A percentile compares a stretch with the other conserved stretches of the same genome.
Evolutionary conservation across 2,888 invertebrate genomes (phyloP).

Genomic region (Nymphalis c-album): DNA sequence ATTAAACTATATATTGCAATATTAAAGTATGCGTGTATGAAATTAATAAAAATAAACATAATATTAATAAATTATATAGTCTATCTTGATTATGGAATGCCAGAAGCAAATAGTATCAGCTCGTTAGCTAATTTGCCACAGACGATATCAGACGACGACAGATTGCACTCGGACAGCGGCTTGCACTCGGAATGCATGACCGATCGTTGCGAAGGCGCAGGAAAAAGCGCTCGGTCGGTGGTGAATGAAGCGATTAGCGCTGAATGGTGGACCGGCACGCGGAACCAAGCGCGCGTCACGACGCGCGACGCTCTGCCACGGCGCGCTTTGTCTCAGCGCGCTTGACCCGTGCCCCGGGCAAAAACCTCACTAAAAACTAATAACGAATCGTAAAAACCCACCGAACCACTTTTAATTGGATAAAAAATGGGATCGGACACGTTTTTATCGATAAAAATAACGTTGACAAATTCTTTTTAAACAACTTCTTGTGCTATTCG

Average conservation of each 20-base stretch:
- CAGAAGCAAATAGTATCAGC: constrained; percentile 20
- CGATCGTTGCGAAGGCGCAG: constrained; percentile 57
- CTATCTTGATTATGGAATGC: constrained; percentile 15
- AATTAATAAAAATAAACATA: neutral
- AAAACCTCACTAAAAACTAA: constrained; percentile 67
- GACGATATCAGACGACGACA: constrained; percentile 50
- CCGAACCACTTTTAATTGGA: constrained; percentile 65
- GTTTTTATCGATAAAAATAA: constrained; percentile 52
- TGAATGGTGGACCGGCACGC: constrained; percentile 76
- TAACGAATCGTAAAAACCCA: constrained; percentile 56
- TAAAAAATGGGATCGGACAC: constrained; percentile 60
- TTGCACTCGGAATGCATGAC: constrained; percentile 74
- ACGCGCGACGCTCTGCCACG: constrained; percentile 57
- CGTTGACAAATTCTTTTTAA: constrained; percentile 35
- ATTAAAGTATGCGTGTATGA: neutral
- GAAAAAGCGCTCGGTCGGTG: constrained; percentile 70
- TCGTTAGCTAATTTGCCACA: constrained; percentile 51
- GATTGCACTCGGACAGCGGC: constrained; percentile 47
- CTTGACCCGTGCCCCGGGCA: constrained; percentile 78
- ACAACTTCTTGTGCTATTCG: constrained; percentile 25
- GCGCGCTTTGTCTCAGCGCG: constrained; percentile 74
- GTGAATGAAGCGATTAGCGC: constrained; percentile 81
- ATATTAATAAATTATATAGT: neutral
- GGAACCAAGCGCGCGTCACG: constrained; percentile 78
- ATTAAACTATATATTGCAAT: too few relatives aligned